Evolutionary conservation across 1,140 invertebrate genomes (phyloP), one percentile per base, ranked within the genome.

Genomic region (Bombus pascuorum): DNA sequence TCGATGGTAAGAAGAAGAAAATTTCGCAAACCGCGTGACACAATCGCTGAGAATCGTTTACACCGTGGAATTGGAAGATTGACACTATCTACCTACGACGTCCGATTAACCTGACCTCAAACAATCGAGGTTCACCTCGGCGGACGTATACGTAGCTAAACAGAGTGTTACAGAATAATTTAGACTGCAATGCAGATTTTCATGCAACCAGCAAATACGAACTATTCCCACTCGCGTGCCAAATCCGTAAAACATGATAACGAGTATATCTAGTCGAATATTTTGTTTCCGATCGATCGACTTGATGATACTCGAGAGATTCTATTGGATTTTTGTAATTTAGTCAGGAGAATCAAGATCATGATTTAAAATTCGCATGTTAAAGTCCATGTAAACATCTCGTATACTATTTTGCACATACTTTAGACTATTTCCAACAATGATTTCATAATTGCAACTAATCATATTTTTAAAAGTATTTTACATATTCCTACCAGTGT

Each of bases 141-240:
- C 13, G 25, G n/a, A 80, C 65, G 65, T 42, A 44, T 62, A 75
- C 59, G 76, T 75, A 74, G 42, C 65, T 89, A 77, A 89, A 53
- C 75, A 80, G 44, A 62, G 75, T 65, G 77, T 87, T 68, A 87
- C 70, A 47, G 78, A 92, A 91, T 92, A 62, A 90, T 86, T 87
- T 86, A 89, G 84, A 88, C 91, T 73, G 92, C 91, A 93, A 87
- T 93, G 91, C 92, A 92, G 90, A 91, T 91, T 91, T 90, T 85
- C 88, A 92, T 92, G 89, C 86, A 59, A 59, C 79, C 39, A n/a
- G 83, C 78, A 25, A 53, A 10, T 86, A 71, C 74, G 25, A 81
- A 72, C 71, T 74, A 71, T 70, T 83, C 59, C 68, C 68, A 65
- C 37, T 89, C 87, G 90, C 89, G 91, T 92, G 91, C 89, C 92